Evolutionary conservation across 2,113 vertebrate genomes (phyloP), one percentile per base, ranked within the genome.

Genomic region (Osmerus mordax): DNA sequence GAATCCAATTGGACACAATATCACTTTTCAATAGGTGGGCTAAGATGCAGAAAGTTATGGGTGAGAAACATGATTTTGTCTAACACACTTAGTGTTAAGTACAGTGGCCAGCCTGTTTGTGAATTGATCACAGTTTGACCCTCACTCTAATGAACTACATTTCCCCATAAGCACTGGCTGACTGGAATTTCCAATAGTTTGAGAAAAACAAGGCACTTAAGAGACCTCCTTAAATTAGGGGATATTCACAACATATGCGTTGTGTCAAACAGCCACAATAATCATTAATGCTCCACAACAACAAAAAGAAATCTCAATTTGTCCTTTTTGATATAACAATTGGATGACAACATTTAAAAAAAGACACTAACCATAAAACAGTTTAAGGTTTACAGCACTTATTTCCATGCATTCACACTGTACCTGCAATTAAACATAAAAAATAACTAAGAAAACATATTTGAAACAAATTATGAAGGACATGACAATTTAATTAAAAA

Each of bases 1-100:
- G 14, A 28, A 64, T 47, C 59, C 12, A 28, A 70, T 78, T 54
- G 11, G 41, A 32, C 14, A 69, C n/a, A 68, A 64, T 25, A 51
- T 29, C 47, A 73, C 65, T 77, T 62, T 66, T 67, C 78, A 72
- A 74, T 71, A 72, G 74, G 68, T 51, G 58, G 60, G 6, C 1
- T 18, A 12, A 13, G 56, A 64, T 58, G 47, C 0, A 61, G n/a
- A 59, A 64, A 4, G 54, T 41, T 51, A 8, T 56, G 18, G 29
- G 68, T 53, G 47, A 29, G 53, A 70, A 41, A 70, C n/a, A 32
- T 32, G 1, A 67, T 74, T 74, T 29, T 59, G 32, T 75, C 2
- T 60, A 58, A 72, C 41, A 12, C 41, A 47, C 7, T 47, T 12
- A 64, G 13, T 13, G 62, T 32, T 15, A 16, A 32, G 28, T 32